phyloP scores from a whole-genome alignment of 2,888 invertebrate genomes.

The Tenthredo amoena region DNA sequence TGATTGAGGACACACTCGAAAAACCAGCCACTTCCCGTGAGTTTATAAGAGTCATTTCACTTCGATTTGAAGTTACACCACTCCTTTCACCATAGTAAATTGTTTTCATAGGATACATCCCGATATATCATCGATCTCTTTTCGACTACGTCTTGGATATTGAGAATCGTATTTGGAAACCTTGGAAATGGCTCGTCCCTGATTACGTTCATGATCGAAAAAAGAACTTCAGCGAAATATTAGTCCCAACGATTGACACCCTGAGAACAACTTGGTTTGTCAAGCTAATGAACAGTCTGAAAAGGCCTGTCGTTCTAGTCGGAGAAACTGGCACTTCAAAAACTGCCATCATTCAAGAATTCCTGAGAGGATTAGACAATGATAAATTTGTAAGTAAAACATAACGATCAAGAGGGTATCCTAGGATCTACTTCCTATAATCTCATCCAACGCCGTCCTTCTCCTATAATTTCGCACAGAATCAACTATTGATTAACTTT shows the following conservation, averaged over 20 bases:
- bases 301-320: conserved; percentile 90
- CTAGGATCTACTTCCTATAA: neutral
- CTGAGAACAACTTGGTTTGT: conserved; percentile 89
- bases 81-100: neutral
- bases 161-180: conserved; percentile 86
- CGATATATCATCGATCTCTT: conserved; percentile 85
- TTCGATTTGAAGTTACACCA: neutral
- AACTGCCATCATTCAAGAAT: conserved; percentile 92
- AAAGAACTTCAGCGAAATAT: conserved; percentile 88
- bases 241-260: conserved; percentile 95
- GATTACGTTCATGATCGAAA: conserved; percentile 86
- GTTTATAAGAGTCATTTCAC: conserved; percentile 49
- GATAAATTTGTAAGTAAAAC: conserved; percentile 83
- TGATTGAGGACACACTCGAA: conserved; percentile 83
- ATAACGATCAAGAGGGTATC: neutral
- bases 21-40: conserved; percentile 83
- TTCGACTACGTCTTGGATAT: conserved; percentile 92
- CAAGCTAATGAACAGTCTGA: conserved; percentile 87
- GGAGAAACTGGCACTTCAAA: conserved; percentile 97
- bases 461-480: conserved; percentile 77
- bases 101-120: conserved; percentile 84
- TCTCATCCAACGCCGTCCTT: conserved; percentile 38
- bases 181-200: conserved; percentile 91
- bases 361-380: conserved; percentile 85
- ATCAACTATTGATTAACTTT: conserved; percentile 92